A percentile compares a stretch with the other conserved stretches of the same genome.
These are phyloP conservation scores for Limnothrissa miodon DNA, from an alignment of 2,113 vertebrate genomes.

Conservation along the genomic window DNA sequence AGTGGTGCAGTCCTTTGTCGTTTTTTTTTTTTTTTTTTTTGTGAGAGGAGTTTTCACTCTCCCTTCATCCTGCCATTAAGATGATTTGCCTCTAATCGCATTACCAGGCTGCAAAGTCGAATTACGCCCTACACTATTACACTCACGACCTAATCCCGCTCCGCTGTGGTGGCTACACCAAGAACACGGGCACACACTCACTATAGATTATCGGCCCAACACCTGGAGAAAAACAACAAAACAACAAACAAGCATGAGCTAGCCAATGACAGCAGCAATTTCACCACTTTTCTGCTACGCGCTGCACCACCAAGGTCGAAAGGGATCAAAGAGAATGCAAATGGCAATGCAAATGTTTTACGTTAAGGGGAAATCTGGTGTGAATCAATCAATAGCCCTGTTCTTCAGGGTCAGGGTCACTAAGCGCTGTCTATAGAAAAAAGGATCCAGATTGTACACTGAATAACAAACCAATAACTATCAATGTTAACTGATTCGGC, in stretches of 20 bases:
- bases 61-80: conserved; percentile 25
- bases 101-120: conserved; percentile 30
- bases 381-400: too few relatives aligned
- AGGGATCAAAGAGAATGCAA: not conserved
- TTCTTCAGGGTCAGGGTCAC: too few relatives aligned
- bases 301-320: not conserved
- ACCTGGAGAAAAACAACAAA: conserved; percentile 30
- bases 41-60: conserved; percentile 2
- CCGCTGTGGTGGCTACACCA: conserved; percentile 21
- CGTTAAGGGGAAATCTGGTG: too few relatives aligned
- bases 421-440: not conserved
- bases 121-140: conserved; percentile 34
- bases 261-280: not conserved
- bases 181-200: conserved; percentile 16
- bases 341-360: too few relatives aligned
- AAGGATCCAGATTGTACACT: too few relatives aligned
- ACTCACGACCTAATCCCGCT: conserved; percentile 34
- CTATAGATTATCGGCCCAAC: conserved; percentile 28
- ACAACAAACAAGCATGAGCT: not conserved
- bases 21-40: not conserved
- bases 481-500: too few relatives aligned
- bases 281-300: not conserved
- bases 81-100: conserved; percentile 38
- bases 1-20: not conserved
- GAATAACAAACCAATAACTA: too few relatives aligned